phyloP scores from a whole-genome alignment of 2,888 invertebrate genomes.

The Nowickia ferox region DNA sequence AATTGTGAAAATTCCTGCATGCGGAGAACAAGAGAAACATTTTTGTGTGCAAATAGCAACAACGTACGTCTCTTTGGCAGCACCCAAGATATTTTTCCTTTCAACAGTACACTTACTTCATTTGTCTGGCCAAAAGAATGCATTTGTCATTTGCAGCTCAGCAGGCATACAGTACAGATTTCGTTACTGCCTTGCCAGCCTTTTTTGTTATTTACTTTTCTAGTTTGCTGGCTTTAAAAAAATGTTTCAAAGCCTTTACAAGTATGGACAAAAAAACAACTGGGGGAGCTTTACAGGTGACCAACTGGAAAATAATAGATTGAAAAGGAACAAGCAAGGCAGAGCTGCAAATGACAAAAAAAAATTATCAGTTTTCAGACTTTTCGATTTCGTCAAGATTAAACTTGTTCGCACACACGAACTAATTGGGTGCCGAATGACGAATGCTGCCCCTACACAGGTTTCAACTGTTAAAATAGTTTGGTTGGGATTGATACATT shows the following conservation, averaged over 20 bases:
- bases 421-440: no score
- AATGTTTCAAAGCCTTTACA: slow-evolving; percentile 23
- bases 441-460: no score
- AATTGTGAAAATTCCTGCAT: slow-evolving; percentile 67
- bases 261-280: not conserved
- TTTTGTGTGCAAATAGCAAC: slow-evolving; percentile 45
- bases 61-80: slow-evolving; percentile 24
- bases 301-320: not conserved
- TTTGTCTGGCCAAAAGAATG: slow-evolving; percentile 83
- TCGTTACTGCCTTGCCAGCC: slow-evolving; percentile 23
- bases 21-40: slow-evolving; percentile 52
- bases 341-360: no score
- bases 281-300: not conserved
- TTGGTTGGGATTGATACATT: no score
- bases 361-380: no score
- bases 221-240: slow-evolving; percentile 50
- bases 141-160: slow-evolving; percentile 82
- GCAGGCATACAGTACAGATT: slow-evolving; percentile 60
- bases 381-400: no score
- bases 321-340: not conserved
- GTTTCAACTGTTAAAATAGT: no score
- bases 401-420: no score
- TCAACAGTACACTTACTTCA: slow-evolving; percentile 83
- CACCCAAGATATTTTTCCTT: slow-evolving; percentile 80
- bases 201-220: slow-evolving; percentile 26